Base-by-base conservation (phyloP, 2,888 invertebrate species). In the Myopa testacea region DNA sequence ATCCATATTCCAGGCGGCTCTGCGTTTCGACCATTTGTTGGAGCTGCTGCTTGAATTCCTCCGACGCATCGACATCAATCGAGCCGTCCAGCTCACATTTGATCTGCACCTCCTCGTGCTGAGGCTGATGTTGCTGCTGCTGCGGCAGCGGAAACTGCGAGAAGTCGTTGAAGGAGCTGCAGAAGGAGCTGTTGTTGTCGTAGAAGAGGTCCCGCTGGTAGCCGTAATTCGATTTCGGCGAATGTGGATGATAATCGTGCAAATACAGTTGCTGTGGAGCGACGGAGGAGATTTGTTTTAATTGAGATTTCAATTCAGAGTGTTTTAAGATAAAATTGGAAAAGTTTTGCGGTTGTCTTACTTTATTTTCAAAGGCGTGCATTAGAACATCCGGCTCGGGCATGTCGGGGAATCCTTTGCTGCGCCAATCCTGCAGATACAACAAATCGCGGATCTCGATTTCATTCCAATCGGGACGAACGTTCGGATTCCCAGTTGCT, bases 21-120 rank as follows among this genome's bases (percentile, higher is more conserved):
- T 75, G 75, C 10, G 58, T 60, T 14, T 75, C 75, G 26, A 75
- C 75, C 75, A 75, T 75, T 65, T 75, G 75, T 34, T 75, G 75
- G 10, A 75, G 60, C 26, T 75, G 75, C 40, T 75, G 75, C 14
- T 68, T 58, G 58, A 75, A 75, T 14, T 68, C 75, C 26, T 68
- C 75, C 16, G 75, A 12, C 4, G 65, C 75, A 34, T 75, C 75
- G 45, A 69, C 45, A 19, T 58, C 58, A 7, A 38, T 60, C 7
- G 58, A 65, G 4, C 58, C 75, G n/a, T 65, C 60, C 10, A 67
- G 26, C 19, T 75, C 75, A 26, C 55, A 75, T 8, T 75, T 75
- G 40, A 75, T 75, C 38, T 75, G 60, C 2, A 75, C 60, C 12
- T 75, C 75, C 6, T 75, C 75, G 72, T 60, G 72, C 7, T 50